Base-by-base conservation (phyloP, 2,888 invertebrate genomes). In the Morpho achilles region DNA sequence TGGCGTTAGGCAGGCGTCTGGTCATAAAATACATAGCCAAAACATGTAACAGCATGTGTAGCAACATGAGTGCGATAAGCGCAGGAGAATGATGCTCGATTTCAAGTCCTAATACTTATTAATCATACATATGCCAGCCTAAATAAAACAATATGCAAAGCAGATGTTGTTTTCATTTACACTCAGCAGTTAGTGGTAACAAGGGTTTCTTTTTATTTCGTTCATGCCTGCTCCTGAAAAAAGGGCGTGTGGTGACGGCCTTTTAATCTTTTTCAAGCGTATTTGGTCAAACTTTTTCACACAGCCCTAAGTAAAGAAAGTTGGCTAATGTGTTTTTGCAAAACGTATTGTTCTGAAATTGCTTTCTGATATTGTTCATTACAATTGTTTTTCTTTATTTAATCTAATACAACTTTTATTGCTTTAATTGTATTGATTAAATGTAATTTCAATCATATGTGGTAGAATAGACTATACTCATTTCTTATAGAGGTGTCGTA, bases 281-380 rank as follows among this genome's bases (percentile, higher is more conserved):
- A 58, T 62, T 64, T 50, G 62, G 60, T 62, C 64, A 64, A 64
- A 64, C 64, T 64, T 64, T 62, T 58, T 58, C 53, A 39, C 41
- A 55, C 49, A 42, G 43, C 59, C 40, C 56, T 43, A 56, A 61
- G 59, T 56, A 54, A 59, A 59, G 56, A 63, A 62, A 67, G 62
- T 63, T 67, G 56, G 56, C 53, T 65, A 67, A 67, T 67, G 67
- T 63, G 62, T 60, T 67, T 65, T 65, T 67, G 65, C 61, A 62
- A 56, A 51, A 60, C 56, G 52, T 62, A 61, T 65, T 62, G 61
- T 65, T 61, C 53, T 55, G 46, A 58, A 60, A 67, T 67, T 64
- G 56, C 63, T 61, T 63, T 63, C 57, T 56, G 58, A 54, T 59
- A 59, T 57, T 16, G 48, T 42, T 16, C 48, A 42, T n/a, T 7